These are phyloP conservation scores for Mesorhabditis sp. DNA, from an alignment of 2,888 invertebrate species.

Conservation along the genomic window DNA sequence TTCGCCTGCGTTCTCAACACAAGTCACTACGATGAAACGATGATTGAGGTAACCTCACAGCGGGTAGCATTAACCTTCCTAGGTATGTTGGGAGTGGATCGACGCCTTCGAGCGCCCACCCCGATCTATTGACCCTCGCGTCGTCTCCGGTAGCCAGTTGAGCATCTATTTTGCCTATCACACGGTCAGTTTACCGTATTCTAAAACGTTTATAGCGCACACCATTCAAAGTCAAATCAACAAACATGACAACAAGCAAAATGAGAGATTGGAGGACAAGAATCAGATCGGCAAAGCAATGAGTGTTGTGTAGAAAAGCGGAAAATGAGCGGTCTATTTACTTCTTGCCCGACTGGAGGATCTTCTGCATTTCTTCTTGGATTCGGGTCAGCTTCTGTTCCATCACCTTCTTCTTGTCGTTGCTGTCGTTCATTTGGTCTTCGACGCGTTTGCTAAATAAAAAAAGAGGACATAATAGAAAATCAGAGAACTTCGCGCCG, in stretches of 20 bases:
- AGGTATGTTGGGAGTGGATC: constrained; percentile 50
- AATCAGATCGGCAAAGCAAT: not conserved
- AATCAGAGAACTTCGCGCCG: no score
- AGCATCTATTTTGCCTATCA: constrained; percentile 45
- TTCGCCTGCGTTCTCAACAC: constrained; percentile 44
- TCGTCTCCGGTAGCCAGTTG: constrained; percentile 31
- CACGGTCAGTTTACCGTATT: constrained; percentile 20
- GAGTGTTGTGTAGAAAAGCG: not conserved
- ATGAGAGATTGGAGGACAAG: not conserved
- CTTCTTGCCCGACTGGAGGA: not conserved
- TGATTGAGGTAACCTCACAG: constrained; percentile 28
- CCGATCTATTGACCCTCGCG: constrained; percentile 29
- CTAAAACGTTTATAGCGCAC: no score
- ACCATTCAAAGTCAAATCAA: not conserved
- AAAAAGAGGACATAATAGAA: not conserved
- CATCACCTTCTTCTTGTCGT: constrained; percentile 28
- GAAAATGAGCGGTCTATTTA: not conserved
- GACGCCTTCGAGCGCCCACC: constrained; percentile 38
- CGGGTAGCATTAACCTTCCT: not conserved
- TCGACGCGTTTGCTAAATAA: constrained; percentile 44
- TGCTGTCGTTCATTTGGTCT: constrained; percentile 27
- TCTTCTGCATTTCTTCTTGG: constrained; percentile 24
- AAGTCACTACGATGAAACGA: constrained; percentile 40
- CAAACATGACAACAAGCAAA: not conserved
- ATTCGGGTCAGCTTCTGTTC: constrained; percentile 32